Percentiles rank a stretch among this genome's conserved stretches.
Evolutionary conservation across 2,888 invertebrate genomes (phyloP).

Genomic region (Gandaritis pyraliata): DNA sequence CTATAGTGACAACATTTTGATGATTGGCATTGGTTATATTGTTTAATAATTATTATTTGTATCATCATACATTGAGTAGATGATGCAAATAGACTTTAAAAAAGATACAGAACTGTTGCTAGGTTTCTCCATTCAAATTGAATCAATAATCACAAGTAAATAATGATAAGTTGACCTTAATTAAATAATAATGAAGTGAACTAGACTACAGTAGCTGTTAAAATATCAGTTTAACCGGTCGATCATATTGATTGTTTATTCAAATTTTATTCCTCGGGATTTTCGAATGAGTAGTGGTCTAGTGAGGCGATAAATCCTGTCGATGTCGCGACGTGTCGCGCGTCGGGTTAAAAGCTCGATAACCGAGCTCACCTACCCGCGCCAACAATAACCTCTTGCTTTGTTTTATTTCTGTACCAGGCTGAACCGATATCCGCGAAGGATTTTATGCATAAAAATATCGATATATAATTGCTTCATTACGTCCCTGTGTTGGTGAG

Average conservation of each 20-base stretch:
- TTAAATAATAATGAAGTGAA: too few species aligned
- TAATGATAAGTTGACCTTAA: too few species aligned
- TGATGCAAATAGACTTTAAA: too few species aligned
- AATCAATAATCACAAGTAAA: too few species aligned
- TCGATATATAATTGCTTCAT: slow-evolving; percentile 85
- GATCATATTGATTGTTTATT: slow-evolving; percentile 74
- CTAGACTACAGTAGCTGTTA: slow-evolving; percentile 24
- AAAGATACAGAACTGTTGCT: too few species aligned
- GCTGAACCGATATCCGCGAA: slow-evolving; percentile 78
- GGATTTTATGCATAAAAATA: slow-evolving; percentile 85
- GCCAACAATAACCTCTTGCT: slow-evolving; percentile 80
- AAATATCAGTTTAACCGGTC: slow-evolving; percentile 50
- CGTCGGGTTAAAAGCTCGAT: slow-evolving; percentile 84
- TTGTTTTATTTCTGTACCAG: slow-evolving; percentile 79
- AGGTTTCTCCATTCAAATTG: too few species aligned
- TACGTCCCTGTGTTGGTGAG: slow-evolving; percentile 83
- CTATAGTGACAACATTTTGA: neutral
- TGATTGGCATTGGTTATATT: too few species aligned
- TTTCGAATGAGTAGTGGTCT: slow-evolving; percentile 81
- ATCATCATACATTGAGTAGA: too few species aligned
- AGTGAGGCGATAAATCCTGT: slow-evolving; percentile 81
- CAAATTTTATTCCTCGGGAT: slow-evolving; percentile 76
- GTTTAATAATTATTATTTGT: too few species aligned
- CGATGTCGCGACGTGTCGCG: slow-evolving; percentile 81
- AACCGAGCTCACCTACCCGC: slow-evolving; percentile 82